Evolutionary conservation across 2,797 vertebrate species (phyloP).

Genomic region (Leptoclinus maculatus): DNA sequence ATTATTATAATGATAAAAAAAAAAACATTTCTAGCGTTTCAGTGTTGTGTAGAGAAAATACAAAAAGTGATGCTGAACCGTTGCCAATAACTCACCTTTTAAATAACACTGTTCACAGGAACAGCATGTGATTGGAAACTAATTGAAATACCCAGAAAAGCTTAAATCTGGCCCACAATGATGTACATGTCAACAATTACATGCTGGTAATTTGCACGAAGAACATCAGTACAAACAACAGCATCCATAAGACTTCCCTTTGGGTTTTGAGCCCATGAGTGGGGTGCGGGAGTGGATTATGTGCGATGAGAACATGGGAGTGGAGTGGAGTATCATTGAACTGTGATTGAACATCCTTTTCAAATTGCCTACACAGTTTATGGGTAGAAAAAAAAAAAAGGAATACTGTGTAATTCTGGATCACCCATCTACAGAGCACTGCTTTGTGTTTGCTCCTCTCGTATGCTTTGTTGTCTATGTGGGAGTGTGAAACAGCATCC

Average conservation of each 20-base stretch:
- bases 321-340: slow-evolving; percentile 59
- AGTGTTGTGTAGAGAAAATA: background rate
- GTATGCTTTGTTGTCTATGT: slow-evolving; percentile 46
- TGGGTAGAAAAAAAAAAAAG: background rate
- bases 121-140: background rate
- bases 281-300: slow-evolving; percentile 60
- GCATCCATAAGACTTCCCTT: slow-evolving; percentile 29
- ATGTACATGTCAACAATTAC: background rate
- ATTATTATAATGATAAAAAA: background rate
- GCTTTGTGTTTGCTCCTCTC: slow-evolving; percentile 40
- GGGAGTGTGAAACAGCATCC: slow-evolving; percentile 45
- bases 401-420: slow-evolving; percentile 24
- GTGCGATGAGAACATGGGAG: slow-evolving; percentile 50
- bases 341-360: slow-evolving; percentile 60
- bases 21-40: background rate
- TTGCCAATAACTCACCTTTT: background rate
- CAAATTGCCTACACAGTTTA: slow-evolving; percentile 49
- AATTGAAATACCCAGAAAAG: background rate
- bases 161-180: background rate
- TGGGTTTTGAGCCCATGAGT: slow-evolving; percentile 31
- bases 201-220: background rate
- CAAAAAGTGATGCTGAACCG: background rate
- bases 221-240: background rate
- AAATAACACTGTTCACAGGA: background rate
- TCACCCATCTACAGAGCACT: slow-evolving; percentile 1